These are phyloP conservation scores for Drosophila pectinifera DNA, from an alignment of 1,140 invertebrate species.

Conservation along the genomic window DNA sequence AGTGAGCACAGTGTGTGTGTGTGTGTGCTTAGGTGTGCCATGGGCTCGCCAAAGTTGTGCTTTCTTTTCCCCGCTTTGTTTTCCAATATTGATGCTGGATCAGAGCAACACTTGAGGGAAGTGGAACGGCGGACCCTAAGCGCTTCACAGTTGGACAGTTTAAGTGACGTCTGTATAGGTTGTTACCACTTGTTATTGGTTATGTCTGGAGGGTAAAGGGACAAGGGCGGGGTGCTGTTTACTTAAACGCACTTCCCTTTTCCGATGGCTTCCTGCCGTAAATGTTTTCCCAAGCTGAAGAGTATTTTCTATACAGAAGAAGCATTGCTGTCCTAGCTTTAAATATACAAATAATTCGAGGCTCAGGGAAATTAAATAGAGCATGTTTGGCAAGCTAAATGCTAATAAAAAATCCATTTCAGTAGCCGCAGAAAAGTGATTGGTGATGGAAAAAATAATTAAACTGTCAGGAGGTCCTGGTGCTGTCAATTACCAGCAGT, in stretches of 20 bases:
- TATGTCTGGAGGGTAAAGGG: slow-evolving; percentile 1
- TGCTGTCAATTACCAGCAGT: slow-evolving; percentile 64
- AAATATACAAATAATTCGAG: neutral
- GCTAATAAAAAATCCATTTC: slow-evolving; percentile 23
- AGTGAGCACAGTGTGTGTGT: slow-evolving; percentile 15
- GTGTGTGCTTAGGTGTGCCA: slow-evolving; percentile 23
- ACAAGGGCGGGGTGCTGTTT: slow-evolving; percentile 1
- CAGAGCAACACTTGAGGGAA: slow-evolving; percentile 36
- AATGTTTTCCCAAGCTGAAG: neutral
- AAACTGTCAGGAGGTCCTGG: slow-evolving; percentile 64
- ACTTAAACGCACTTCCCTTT: slow-evolving; percentile 30
- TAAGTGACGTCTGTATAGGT: slow-evolving; percentile 58
- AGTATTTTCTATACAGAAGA: neutral
- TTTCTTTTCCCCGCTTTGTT: slow-evolving; percentile 47
- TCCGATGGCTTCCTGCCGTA: slow-evolving; percentile 4
- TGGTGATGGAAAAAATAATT: slow-evolving; percentile 69
- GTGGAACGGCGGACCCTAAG: slow-evolving; percentile 18
- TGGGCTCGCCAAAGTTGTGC: slow-evolving; percentile 47
- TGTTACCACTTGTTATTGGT: slow-evolving; percentile 35
- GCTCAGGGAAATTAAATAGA: too few relatives aligned
- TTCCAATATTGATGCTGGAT: slow-evolving; percentile 38
- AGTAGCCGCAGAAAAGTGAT: slow-evolving; percentile 43
- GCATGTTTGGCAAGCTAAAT: too few relatives aligned
- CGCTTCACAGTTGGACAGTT: slow-evolving; percentile 69
- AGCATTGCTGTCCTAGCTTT: neutral